A percentile compares a stretch with the other conserved stretches of the same genome.
Conservation (phyloP, 2,113 vertebrate genomes). For the Oryctolagus cuniculus region mOryCun1.1 NC_091443.1:48437001-48437500, state of each 20-base stretch:
- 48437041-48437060: too few relatives aligned
- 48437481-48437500: background rate
- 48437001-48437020: too few relatives aligned
- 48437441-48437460: constrained; percentile 25
- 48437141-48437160: too few relatives aligned
- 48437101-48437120: too few relatives aligned
- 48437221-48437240: background rate
- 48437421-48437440: background rate
- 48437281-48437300: background rate
- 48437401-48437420: background rate
- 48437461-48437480: background rate
- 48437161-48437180: too few relatives aligned
- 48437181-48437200: too few relatives aligned
- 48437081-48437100: too few relatives aligned
- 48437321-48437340: background rate
- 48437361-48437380: background rate
- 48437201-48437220: too few relatives aligned
- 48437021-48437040: too few relatives aligned
- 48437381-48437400: background rate
- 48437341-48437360: background rate
- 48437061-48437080: too few relatives aligned
- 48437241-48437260: background rate
- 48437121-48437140: too few relatives aligned
- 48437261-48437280: background rate
- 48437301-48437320: constrained; percentile 13